Evolutionary conservation across 2,113 vertebrate species (phyloP).

Genomic region (Tautogolabrus adspersus): DNA sequence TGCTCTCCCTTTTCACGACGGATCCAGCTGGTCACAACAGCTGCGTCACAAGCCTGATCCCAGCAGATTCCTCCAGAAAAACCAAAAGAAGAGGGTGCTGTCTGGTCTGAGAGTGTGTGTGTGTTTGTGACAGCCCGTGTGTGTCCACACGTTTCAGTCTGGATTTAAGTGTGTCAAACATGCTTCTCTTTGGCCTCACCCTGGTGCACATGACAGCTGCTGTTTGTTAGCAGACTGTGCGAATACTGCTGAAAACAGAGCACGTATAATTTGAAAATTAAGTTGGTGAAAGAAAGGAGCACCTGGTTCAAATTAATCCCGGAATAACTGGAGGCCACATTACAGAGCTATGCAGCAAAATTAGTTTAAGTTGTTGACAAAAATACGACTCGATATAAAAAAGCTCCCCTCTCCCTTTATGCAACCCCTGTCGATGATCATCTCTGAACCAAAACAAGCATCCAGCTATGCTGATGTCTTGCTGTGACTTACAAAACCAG

Average conservation of each 20-base stretch:
- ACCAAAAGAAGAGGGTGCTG: conserved; percentile 48
- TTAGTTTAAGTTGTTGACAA: background rate
- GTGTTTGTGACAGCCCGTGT: conserved; percentile 8
- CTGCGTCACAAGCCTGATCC: conserved; percentile 53
- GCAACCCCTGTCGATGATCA: background rate
- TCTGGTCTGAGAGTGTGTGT: conserved; percentile 33
- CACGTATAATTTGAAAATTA: conserved; percentile 22
- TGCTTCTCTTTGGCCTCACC: conserved; percentile 9
- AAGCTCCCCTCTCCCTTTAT: background rate
- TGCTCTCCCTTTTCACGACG: conserved; percentile 40
- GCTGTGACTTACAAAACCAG: background rate
- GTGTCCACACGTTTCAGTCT: background rate
- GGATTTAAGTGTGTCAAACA: conserved; percentile 28
- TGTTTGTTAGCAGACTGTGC: conserved; percentile 6
- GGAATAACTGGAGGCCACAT: conserved; percentile 36
- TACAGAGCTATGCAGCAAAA: conserved; percentile 40
- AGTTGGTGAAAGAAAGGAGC: conserved; percentile 18
- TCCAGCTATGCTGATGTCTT: background rate
- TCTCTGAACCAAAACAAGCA: conserved; percentile 12
- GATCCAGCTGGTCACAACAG: conserved; percentile 73
- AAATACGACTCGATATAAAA: background rate
- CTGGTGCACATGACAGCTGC: conserved; percentile 18
- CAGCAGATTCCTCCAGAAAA: conserved; percentile 45
- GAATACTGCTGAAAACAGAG: conserved; percentile 6
- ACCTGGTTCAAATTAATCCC: conserved; percentile 59